Base-by-base conservation (phyloP, 2,888 invertebrate species). In the Thelaira solivaga region DNA sequence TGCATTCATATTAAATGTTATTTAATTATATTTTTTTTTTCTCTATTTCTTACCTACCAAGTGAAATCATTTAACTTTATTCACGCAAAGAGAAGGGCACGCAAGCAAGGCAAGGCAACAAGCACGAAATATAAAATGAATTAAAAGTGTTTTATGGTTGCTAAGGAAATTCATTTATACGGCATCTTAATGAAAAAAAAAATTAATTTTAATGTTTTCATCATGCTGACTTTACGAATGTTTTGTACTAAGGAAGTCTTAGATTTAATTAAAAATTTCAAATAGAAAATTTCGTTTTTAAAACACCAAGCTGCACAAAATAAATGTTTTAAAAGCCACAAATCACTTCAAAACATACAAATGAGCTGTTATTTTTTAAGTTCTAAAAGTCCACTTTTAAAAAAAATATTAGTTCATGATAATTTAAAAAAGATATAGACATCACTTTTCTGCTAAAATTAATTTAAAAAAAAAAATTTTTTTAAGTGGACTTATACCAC, bases 101-200 rank as follows among this genome's bases (percentile, higher is more conserved):
- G n/a, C n/a, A n/a, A n/a, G n/a, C n/a, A n/a, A n/a, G n/a, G n/a
- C n/a, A n/a, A n/a, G n/a, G n/a, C n/a, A n/a, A 62, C 22, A 24
- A 10, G 2, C 6, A 6, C 62, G 7, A 18, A 16, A 18, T 10
- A 10, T 49, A 18, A 22, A 69, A 61, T 31, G 31, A 73, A 57
- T 34, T 55, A 39, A 55, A 72, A 49, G n/a, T 47, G 26, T 64
- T 76, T 62, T 69, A 49, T 64, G 31, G 76, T 64, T 69, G 31
- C 49, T 24, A 59, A 57, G 64, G 43, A 64, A 62, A 57, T 71
- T 22, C 20, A 4, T 39, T 69, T 57, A 18, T 47, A n/a, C 8
- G 73, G 41, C 34, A 57, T 73, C 57, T 64, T 49, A 73, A 65
- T 57, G 41, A 49, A 57, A 57, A 73, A 65, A 49, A 31, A 49